Base-by-base conservation (phyloP, 1,140 invertebrate genomes). In the Drosophila tristis region DNA sequence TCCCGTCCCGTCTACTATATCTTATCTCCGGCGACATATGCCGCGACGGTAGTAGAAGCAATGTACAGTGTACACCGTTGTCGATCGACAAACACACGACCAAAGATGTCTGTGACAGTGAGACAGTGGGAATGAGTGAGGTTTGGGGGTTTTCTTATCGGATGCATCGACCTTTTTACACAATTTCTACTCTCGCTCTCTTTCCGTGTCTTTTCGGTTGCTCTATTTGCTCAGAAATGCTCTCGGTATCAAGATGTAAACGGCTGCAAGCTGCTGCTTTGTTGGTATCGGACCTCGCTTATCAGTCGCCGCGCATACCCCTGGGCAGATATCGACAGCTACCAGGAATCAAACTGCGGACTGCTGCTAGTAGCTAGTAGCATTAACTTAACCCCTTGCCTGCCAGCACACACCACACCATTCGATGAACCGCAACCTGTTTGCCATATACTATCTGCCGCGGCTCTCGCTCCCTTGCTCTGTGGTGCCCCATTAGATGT, bases 121-220 rank as follows among this genome's bases (percentile, higher is more conserved):
- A 25, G 20, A 20, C 20, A 20, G 13, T 55, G 13, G 44, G 44
- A 39, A 44, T 50, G 66, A 25, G 55, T 50, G 61, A 47, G 23
- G 29, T 56, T 76, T 76, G 61, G 78, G 78, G 68, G 74, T 49
- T 71, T 65, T 47, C 67, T 85, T 85, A 85, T 87, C 81, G 63
- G 63, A 39, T 11, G 35, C 6, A 4, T 63, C 78, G 78, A 86
- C 81, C 78, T 86, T 81, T 68, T 86, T 77, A 86, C 67, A 80
- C 81, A 70, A 65, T 68, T 87, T 87, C 54, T 74, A 74, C 74
- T 67, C 35, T 31, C n/a, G 35, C 51, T 25, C 45, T 20, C 20
- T 35, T 7, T 35, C 25, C 16, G 39, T n/a, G 31, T 55, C 25
- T 81, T 59, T 85, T 84, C 80, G 51, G 50, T 51, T 35, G 44